Evolutionary conservation across 2,113 vertebrate species (phyloP), one percentile per base, ranked within the genome.

Genomic region (Bubo blakistoni): DNA sequence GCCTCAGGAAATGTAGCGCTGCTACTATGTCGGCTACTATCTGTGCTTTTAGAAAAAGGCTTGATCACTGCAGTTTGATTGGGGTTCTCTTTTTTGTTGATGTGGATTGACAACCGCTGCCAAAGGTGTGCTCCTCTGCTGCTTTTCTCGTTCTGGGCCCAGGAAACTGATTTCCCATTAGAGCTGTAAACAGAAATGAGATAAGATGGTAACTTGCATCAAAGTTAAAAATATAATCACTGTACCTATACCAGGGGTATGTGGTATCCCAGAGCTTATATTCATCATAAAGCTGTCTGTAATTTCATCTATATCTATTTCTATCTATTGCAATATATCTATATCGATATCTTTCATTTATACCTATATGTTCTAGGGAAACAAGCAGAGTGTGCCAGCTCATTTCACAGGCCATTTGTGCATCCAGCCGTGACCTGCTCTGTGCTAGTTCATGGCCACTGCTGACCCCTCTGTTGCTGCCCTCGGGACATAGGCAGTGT

Each of bases 21-120:
- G 13, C 98, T 97, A 94, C 94, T 66, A 3, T 92, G 21, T 89
- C 98, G 98, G 61, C 98, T 99, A 95, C 98, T 98, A 71, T 99
- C 99, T 16, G 98, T 95, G 87, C 98, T 98, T 97, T 99, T 99
- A 62, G 99, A 99, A 96, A 99, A 99, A 90, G 99, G 99, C 97
- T 99, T 99, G 98, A 99, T 99, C 90, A 99, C 99, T 1, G 99
- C 99, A 5, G 99, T 99, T 95, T 99, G 99, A 88, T 99, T 99
- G 55, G 97, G 96, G 92, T 98, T 99, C 96, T 99, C 99, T n/a
- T 99, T 99, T 94, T 98, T 99, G 97, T 99, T 99, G 97, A 99
- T 99, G 96, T 99, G 99, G 79, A 99, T 97, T 36, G 99, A 99
- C 79, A 99, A 92, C 30, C 99, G 96, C 95, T 99, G 99, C 99